Evolutionary conservation across 2,888 invertebrate species (phyloP), one percentile per base, ranked within the genome.

Genomic region (Quadriops clusia): DNA sequence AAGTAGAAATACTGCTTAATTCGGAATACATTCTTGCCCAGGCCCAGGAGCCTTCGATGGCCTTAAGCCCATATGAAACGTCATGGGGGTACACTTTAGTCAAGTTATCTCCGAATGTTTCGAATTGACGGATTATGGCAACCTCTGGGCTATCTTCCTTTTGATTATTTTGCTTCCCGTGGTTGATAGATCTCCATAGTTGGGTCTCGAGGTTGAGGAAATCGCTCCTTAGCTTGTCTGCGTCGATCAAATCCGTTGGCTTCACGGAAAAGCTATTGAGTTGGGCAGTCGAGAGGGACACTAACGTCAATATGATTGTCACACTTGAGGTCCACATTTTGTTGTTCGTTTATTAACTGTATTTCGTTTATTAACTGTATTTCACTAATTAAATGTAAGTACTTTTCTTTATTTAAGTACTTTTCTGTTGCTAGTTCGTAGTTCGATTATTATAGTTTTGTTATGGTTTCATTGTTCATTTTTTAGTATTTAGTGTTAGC

Each of bases 11-110:
- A 10, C 68, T 59, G 24, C 68, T 61, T 44, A 80, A 52, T 50
- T 77, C 75, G 17, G 68, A 64, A 34, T 72, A 64, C 2, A 74
- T 63, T 31, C 69, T 63, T 17, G 63, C 66, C 77, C 82, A 82
- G 37, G 75, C 58, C 70, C 77, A 79, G 4, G 71, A 62, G 20
- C 56, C 55, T 30, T 64, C 58, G 24, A 61, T 30, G 4, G 37
- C 30, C 5, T 42, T 35, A n/a, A 52, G 28, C 5, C 47, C 47
- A 26, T 48, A 30, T 3, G 39, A 36, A 5, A 51, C 36, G 20
- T 51, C 48, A 15, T 44, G 32, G 4, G 49, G 45, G 29, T 56
- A 53, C 44, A 56, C 56, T 54, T 54, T 36, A 29, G 69, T 64
- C 11, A 76, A 44, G 12, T 54, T 51, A 37, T 71, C 65, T 38